phyloP scores from a whole-genome alignment of 2,888 invertebrate genomes.

The Netelia virgata region DNA sequence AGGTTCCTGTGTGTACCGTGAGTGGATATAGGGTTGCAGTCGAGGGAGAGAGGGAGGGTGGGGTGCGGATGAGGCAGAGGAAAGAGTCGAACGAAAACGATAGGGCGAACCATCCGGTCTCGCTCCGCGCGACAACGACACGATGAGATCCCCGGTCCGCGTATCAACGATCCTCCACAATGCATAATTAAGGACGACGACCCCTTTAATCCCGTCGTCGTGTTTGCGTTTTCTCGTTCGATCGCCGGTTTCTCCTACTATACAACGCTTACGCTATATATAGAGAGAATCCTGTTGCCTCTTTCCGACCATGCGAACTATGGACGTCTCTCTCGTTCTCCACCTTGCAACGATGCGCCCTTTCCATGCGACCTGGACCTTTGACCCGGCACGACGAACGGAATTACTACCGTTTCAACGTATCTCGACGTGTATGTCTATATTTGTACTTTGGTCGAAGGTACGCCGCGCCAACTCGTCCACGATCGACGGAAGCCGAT shows the following conservation, averaged over 20 bases:
- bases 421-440: constrained; percentile 14
- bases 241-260: constrained; percentile 32
- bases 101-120: constrained; percentile 63
- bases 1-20: background rate
- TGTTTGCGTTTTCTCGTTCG: constrained; percentile 80
- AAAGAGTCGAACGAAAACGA: constrained; percentile 68
- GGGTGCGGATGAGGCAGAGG: background rate
- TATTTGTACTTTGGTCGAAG: constrained; percentile 7
- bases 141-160: constrained; percentile 51
- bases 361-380: constrained; percentile 70
- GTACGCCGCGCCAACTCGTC: constrained; percentile 37
- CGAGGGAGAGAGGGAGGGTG: constrained; percentile 12
- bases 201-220: constrained; percentile 79
- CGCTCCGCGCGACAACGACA: constrained; percentile 18
- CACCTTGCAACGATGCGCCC: background rate
- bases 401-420: constrained; percentile 73
- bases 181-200: constrained; percentile 80
- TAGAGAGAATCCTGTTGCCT: constrained; percentile 20
- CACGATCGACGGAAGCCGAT: constrained; percentile 73
- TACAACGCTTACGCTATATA: background rate
- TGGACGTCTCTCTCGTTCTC: constrained; percentile 18
- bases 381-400: constrained; percentile 75
- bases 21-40: background rate
- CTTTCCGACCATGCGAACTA: constrained; percentile 41
- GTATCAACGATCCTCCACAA: constrained; percentile 76